Evolutionary conservation across 2,797 vertebrate species (phyloP), one percentile per base, ranked within the genome.

Genomic region (Sparus aurata): DNA sequence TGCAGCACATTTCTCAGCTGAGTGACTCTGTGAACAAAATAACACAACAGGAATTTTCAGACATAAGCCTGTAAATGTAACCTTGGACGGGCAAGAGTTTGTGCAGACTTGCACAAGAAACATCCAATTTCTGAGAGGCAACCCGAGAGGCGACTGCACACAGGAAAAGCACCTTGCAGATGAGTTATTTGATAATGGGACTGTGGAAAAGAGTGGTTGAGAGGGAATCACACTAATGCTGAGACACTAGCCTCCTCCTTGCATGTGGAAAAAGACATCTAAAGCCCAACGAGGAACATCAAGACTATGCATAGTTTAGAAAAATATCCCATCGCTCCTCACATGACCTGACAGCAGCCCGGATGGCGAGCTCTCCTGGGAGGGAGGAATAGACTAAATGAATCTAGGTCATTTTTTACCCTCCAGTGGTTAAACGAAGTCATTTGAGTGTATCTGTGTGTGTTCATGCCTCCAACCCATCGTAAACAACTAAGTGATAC

Each of bases 371-470:
- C 46, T 69, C 66, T 70, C 83, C 53, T 49, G 50, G 71, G 84
- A 80, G 53, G 63, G 66, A 79, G 49, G 75, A 72, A 62, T 27
- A 77, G 69, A 62, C 18, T 3, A 77, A 66, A 83, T 72, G 73
- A 89, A 95, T 94, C 73, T 92, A 82, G 94, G 94, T 92, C 92
- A 92, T 83, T 80, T 88, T 92, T 92, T 87, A 90, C 87, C 85
- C 93, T 92, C 90, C 89, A 89, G 68, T 86, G 85, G 80, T 90
- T 91, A 85, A 90, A 93, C 25, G 1, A 23, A 77, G 54, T 88
- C 69, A 84, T 82, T 86, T 71, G 66, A 76, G 75, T 65, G 73
- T 49, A 60, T 72, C 66, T 2, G 53, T 47, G 60, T 80, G 71
- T 71, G 70, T 90, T 89, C 85, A 73, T 84, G 59, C 75, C 73